A percentile compares a stretch with the other conserved stretches of the same genome.
Conservation (phyloP, 2,888 invertebrate species). For the Andrena chrysosceles region DNA sequence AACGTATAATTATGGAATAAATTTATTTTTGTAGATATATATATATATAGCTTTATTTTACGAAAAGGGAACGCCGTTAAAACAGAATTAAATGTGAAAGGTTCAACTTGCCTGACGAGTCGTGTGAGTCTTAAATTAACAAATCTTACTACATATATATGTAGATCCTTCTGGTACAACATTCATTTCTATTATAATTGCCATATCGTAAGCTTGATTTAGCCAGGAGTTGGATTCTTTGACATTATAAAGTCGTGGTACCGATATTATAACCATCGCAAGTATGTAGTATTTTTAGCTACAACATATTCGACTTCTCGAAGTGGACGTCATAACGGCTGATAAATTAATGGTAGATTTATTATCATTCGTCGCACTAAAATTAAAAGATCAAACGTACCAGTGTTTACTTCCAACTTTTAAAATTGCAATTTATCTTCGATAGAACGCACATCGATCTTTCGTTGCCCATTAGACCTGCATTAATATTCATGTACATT, state of each 20-base stretch:
- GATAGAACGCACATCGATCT: slow-evolving; percentile 34
- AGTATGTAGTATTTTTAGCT: neutral
- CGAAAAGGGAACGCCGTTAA: no score
- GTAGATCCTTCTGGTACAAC: neutral
- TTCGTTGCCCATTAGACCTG: slow-evolving; percentile 42
- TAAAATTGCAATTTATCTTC: slow-evolving; percentile 42
- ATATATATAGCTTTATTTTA: no score
- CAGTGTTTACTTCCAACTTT: neutral
- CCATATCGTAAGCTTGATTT: neutral
- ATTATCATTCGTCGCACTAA: no score
- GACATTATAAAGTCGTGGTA: no score
- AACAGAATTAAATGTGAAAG: no score
- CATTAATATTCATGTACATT: slow-evolving; percentile 72
- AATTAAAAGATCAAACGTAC: slow-evolving; percentile 16
- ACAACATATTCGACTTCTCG: neutral
- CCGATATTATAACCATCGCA: neutral
- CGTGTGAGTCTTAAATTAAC: no score
- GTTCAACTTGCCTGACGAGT: no score
- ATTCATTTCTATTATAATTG: neutral
- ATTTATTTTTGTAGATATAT: neutral
- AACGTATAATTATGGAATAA: neutral
- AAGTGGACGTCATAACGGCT: neutral
- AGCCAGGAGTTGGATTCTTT: neutral
- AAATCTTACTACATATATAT: no score
- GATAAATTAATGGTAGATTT: no score